Evolutionary conservation across 1,140 invertebrate species (phyloP), one percentile per base, ranked within the genome.

Genomic region (Lepidurus arcticus): DNA sequence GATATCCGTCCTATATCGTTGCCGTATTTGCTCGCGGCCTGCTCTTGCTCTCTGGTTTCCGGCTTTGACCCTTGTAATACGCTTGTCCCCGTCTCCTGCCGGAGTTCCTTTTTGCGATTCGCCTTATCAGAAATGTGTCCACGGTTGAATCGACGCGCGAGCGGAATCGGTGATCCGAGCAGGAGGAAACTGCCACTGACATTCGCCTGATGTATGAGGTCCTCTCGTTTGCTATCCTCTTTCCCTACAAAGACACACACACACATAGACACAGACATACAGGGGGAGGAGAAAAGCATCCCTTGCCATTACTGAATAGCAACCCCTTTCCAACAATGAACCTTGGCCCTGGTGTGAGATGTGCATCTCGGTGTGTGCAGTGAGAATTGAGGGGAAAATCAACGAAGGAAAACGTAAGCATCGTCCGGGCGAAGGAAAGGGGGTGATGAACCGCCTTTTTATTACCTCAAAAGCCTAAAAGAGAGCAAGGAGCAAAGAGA

Each of bases 181-280:
- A 65, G 53, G 53, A 65, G 53, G 53, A 65, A 65, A 65, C 53
- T 65, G 53, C 53, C 53, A 65, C 21, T 65, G 53, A 65, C 53
- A 21, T 65, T 65, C 53, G 53, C 53, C 53, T 65, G 53, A 65
- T 65, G 53, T 65, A 65, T 65, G 53, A 65, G 53, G 16, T 13
- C 53, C 21, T 21, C 45, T 65, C 21, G 16, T 65, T 21, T 65
- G 53, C 34, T 34, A 34, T 34, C 34, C 34, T 65, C 53, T 65
- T 16, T 65, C 21, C 80, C 47, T 73, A 47, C 75, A 80, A 78
- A 79, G 45, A 80, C 79, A 74, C 73, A 13, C 78, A 77, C 78
- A 80, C 43, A 75, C 42, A 42, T 44, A 78, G 7, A 42, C 42
- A 76, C 42, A 34, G 13, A 53, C 44, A 42, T 16, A 44, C 2